Evolutionary conservation across 2,113 vertebrate genomes (phyloP).

Genomic region (Leptodactylus fuscus): DNA sequence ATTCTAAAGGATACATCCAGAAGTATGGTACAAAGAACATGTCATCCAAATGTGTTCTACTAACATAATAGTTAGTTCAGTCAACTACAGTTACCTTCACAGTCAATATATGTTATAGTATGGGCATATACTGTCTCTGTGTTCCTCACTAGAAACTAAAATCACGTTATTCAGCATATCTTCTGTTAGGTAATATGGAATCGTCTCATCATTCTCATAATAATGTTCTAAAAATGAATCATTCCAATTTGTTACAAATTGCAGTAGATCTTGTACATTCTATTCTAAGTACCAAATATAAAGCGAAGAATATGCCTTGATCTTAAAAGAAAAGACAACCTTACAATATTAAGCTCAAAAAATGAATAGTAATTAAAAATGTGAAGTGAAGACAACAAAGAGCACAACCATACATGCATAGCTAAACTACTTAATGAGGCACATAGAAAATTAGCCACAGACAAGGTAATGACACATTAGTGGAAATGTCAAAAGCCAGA

Average conservation of each 20-base stretch:
- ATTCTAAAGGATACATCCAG: too few relatives aligned
- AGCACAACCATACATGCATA: background rate
- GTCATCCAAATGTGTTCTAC: background rate
- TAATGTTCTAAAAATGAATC: background rate
- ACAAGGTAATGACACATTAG: slow-evolving; percentile 25
- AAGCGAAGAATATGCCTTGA: background rate
- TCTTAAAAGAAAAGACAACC: background rate
- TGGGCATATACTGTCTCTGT: background rate
- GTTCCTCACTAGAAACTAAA: background rate
- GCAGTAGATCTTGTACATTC: background rate
- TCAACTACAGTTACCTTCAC: background rate
- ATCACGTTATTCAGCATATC: background rate
- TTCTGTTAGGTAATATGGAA: too few relatives aligned
- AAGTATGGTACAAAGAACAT: too few relatives aligned
- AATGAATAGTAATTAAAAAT: slow-evolving; percentile 2
- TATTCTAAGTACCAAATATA: background rate
- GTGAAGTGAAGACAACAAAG: background rate
- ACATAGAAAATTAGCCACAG: slow-evolving; percentile 15
- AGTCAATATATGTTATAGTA: background rate
- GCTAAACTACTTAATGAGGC: slow-evolving; percentile 39
- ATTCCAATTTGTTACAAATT: background rate
- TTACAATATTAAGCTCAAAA: background rate
- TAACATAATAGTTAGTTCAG: background rate
- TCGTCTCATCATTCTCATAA: background rate
- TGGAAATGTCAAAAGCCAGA: slow-evolving; percentile 30